These are phyloP conservation scores for Mionectes olivaceus DNA, from an alignment of 2,797 vertebrate genomes.

Conservation along the genomic window DNA sequence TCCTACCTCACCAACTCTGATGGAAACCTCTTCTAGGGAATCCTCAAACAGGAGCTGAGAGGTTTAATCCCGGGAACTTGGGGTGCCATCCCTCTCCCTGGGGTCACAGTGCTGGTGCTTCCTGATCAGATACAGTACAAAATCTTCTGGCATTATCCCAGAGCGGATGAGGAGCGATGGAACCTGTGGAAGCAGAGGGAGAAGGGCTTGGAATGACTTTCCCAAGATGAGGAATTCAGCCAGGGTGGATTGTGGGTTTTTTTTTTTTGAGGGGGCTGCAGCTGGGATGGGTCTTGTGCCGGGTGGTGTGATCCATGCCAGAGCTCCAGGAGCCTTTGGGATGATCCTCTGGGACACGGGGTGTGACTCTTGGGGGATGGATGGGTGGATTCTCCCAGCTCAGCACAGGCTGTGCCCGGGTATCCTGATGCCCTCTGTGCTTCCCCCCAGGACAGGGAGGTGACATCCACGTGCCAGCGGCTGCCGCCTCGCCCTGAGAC, in stretches of 20 bases:
- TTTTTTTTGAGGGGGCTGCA: not conserved
- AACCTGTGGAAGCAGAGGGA: not conserved
- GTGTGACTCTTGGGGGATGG: no score
- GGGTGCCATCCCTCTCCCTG: not conserved
- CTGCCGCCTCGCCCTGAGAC: not conserved
- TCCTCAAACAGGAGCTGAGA: not conserved
- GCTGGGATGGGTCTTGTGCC: not conserved
- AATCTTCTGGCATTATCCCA: not conserved
- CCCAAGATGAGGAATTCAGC: not conserved
- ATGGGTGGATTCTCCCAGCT: not conserved
- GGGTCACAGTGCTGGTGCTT: rapidly evolving
- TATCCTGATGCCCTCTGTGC: not conserved
- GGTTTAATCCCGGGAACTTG: not conserved
- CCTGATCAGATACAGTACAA: no score
- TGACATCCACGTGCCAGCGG: not conserved
- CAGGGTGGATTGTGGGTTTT: rapidly evolving
- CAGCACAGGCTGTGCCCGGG: not conserved
- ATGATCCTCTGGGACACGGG: not conserved
- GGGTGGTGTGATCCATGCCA: not conserved
- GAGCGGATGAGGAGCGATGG: not conserved
- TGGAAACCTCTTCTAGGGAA: not conserved
- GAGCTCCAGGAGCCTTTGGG: not conserved
- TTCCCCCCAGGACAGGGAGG: not conserved
- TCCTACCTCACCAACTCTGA: rapidly evolving
- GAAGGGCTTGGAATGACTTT: not conserved